Base-by-base conservation (phyloP, 2,113 vertebrate species). In the Phoxinus phoxinus region DNA sequence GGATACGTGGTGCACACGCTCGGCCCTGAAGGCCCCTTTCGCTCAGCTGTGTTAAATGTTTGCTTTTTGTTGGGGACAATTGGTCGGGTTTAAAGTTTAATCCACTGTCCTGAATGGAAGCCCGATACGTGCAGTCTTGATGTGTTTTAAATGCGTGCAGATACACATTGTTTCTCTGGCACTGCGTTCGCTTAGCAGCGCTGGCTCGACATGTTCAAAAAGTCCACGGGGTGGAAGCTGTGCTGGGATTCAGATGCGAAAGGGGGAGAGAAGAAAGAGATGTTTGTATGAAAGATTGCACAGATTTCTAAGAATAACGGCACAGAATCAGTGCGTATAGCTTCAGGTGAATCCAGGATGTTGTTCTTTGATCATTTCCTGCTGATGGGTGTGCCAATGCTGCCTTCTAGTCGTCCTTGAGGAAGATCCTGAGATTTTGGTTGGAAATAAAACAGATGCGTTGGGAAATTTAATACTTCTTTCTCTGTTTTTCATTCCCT, bases 101-200 rank as follows among this genome's bases (percentile, higher is more conserved):
- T 84, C 59, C 53, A 32, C 75, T 35, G 53, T 32, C 67, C 23
- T 86, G 80, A 86, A 75, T 84, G 74, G 9, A 77, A 23, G 51
- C 51, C 81, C 32, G 25, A 65, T 71, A 53, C 76, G 56, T 59
- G 27, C 61, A 67, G 63, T 61, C 71, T 83, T 88, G 59, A 81
- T 88, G 84, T 23, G 67, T 58, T 85, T 85, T 76, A 85, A 87
- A 81, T 81, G 46, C n/a, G 30, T 25, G 32, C 72, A 35, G 46
- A 75, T 67, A 79, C 78, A 23, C 78, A 69, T 81, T 77, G 78
- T 74, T 76, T 76, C 48, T 12, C 83, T 83, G 30, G 58, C 74
- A 53, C 4, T 53, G 25, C 32, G 6, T 44, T 74, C 23, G 48
- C 79, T 51, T 86, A 61, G 78, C 80, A 88, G 79, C 80, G 25